Evolutionary conservation across 2,888 invertebrate genomes (phyloP), one percentile per base, ranked within the genome.

Genomic region (Drosophila dives): DNA sequence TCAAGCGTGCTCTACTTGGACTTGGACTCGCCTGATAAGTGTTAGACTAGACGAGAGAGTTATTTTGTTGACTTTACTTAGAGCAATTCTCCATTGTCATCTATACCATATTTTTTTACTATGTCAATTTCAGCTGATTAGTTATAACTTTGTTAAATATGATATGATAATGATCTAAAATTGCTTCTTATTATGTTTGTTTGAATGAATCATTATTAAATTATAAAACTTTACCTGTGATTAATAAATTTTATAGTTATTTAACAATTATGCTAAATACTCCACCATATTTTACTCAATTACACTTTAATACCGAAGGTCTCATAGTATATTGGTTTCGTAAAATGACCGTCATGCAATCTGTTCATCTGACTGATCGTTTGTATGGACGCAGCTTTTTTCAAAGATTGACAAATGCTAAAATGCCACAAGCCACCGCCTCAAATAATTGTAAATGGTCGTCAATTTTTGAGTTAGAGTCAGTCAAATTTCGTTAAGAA

Each of bases 11-110:
- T 38, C 38, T 38, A 50, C 50, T 50, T 77, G 75, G 77, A 77
- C 75, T 77, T 77, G 77, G 75, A 77, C 64, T 56, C 59, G 74
- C 51, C 66, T 71, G 77, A 77, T 77, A 72, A 59, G 54, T 63
- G 54, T 10, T 61, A 12, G 42, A 65, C 50, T n/a, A 23, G 51
- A 62, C 34, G 49, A 50, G 34, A 29, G 64, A 77, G 74, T 70
- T 77, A 38, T 66, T 20, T 49, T 49, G 40, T 26, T 48, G 45
- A 32, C 51, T 17, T 26, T 23, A 48, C 15, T 38, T 26, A 20
- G 33, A 48, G 11, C 29, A 42, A 7, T 34, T n/a, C 17, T 51
- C 17, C 45, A 29, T 36, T 36, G 23, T n/a, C 36, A 53, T 48
- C 32, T 50, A 58, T 36, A 42, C 5, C 11, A 12, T 29, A 55